Conservation (phyloP, 2,113 vertebrate species). For the Silurus asotus region DNA sequence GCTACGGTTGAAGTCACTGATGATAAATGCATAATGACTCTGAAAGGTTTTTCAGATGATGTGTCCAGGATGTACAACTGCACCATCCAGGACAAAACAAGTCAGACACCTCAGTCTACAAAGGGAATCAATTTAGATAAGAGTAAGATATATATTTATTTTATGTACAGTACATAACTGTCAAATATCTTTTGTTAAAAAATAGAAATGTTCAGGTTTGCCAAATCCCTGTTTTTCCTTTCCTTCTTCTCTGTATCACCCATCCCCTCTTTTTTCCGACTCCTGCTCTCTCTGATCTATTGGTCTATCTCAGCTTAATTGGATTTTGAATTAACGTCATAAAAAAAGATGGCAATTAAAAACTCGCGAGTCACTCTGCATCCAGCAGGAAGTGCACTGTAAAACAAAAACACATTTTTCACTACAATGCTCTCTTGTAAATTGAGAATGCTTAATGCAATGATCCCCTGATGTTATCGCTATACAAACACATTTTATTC, state of each 20-base stretch:
- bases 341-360: constrained; percentile 9
- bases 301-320: constrained; percentile 18
- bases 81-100: constrained; percentile 55
- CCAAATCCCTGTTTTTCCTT: background rate
- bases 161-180: too few relatives aligned
- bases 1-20: constrained; percentile 52
- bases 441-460: background rate
- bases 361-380: constrained; percentile 19
- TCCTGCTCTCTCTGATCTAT: background rate
- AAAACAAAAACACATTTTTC: constrained; percentile 15
- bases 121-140: constrained; percentile 57
- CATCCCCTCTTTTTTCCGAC: background rate
- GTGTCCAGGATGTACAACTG: constrained; percentile 66
- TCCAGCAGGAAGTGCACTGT: constrained; percentile 6
- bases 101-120: constrained; percentile 13
- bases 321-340: constrained; percentile 24
- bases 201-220: background rate
- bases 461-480: background rate
- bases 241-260: background rate
- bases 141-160: constrained; percentile 60
- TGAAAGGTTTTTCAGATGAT: constrained; percentile 59
- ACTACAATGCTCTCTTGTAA: background rate
- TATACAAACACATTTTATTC: constrained; percentile 14
- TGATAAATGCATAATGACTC: constrained; percentile 63
- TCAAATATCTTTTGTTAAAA: background rate